Evolutionary conservation across 2,797 vertebrate genomes (phyloP).

Genomic region (Sternotherus odoratus): DNA sequence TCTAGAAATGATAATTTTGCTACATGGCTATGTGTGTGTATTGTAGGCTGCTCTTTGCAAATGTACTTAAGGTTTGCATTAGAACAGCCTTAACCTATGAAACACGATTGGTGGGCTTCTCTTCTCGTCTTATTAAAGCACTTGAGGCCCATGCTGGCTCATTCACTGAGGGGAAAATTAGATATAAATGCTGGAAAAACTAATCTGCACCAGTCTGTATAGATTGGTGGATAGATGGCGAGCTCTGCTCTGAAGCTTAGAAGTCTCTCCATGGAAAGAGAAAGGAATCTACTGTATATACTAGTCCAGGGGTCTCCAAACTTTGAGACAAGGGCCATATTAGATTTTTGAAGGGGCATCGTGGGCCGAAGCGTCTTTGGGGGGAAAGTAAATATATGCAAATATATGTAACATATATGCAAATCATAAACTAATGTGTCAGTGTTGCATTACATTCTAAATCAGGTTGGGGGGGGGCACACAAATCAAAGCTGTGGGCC

Average conservation of each 20-base stretch:
- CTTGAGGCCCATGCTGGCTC: not conserved
- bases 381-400: too few relatives aligned
- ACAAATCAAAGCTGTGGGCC: too few relatives aligned
- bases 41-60: not conserved
- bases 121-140: not conserved
- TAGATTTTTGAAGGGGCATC: too few relatives aligned
- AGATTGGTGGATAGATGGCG: not conserved
- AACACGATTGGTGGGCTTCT: not conserved
- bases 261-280: too few relatives aligned
- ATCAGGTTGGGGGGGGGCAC: too few relatives aligned
- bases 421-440: too few relatives aligned
- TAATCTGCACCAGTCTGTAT: not conserved
- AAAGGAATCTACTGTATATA: too few relatives aligned
- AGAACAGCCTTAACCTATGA: not conserved
- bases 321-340: too few relatives aligned
- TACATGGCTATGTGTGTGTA: not conserved
- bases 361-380: too few relatives aligned
- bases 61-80: not conserved
- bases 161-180: not conserved
- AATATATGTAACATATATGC: too few relatives aligned
- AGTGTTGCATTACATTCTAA: too few relatives aligned
- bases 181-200: not conserved
- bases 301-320: too few relatives aligned
- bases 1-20: not conserved
- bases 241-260: not conserved